A percentile compares a stretch with the other conserved stretches of the same genome.
Evolutionary conservation across 1,140 invertebrate genomes (phyloP).

Genomic region (Nylanderia fulva): DNA sequence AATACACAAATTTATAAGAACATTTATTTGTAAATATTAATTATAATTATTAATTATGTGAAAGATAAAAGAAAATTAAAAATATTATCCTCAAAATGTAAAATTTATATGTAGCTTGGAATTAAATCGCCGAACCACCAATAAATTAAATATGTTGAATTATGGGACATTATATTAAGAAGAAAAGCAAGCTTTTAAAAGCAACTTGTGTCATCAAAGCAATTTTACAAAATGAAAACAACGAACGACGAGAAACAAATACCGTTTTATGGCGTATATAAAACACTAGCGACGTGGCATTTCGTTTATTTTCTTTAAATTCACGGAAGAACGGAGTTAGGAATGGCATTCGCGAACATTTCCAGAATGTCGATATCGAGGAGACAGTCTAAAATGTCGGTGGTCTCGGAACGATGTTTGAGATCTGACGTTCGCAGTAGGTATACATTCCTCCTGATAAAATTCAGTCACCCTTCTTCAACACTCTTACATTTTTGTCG

Average conservation of each 20-base stretch:
- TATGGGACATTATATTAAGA: no score
- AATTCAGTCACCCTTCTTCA: slow-evolving; percentile 51
- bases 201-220: background rate
- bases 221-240: background rate
- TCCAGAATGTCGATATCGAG: slow-evolving; percentile 38
- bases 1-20: no score
- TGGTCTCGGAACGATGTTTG: slow-evolving; percentile 44
- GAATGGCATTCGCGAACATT: slow-evolving; percentile 42
- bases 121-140: background rate
- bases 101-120: background rate
- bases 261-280: background rate
- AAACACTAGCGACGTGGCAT: background rate
- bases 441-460: slow-evolving; percentile 44
- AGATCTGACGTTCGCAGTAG: slow-evolving; percentile 32
- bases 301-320: slow-evolving; percentile 40
- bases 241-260: background rate
- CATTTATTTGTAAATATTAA: background rate
- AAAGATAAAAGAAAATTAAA: background rate
- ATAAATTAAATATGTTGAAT: background rate
- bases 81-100: background rate
- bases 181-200: background rate
- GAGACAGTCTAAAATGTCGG: slow-evolving; percentile 56
- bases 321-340: slow-evolving; percentile 21
- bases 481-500: background rate
- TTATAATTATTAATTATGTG: background rate